Evolutionary conservation across 2,888 invertebrate species (phyloP), one percentile per base, ranked within the genome.

Genomic region (Camponotus fellah): DNA sequence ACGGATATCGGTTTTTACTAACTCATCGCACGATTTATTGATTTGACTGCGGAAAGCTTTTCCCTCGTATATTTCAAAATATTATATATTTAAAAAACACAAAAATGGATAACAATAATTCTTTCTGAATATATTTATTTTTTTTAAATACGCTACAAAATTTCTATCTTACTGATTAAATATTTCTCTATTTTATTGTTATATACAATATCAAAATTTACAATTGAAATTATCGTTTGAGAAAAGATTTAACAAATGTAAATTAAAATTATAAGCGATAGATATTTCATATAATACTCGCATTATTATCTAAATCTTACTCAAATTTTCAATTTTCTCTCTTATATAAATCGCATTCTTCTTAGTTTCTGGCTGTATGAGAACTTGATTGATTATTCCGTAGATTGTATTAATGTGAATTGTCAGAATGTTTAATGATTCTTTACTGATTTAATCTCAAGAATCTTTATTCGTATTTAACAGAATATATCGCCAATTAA

Each of bases 11-110:
- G 9, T 62, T 32, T 26, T 62, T 62, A 17, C 34, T 32, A 17
- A 32, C 49, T 49, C 34, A 65, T 46, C 32, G n/a, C 14, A 14
- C 34, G 75, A 75, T 65, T 75, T 75, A 62, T 75, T 49, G 66
- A 62, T 62, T 74, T 12, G 40, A 65, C 46, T 10, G 46, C 17
- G 21, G 65, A 74, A 49, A 60, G 17, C 37, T 40, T 32, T 56
- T 64, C 6, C 21, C 17, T n/a, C 6, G 1, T 37, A 8, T 4
- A 26, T 75, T 71, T 4, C 10, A 26, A 53, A 53, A 77, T 58
- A 77, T 77, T 40, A 12, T 26, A 71, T 26, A 17, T 32, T 14
- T 12, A 21, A 14, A 72, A 60, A 60, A 60, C 34, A 68, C n/a
- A n/a, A 71, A 71, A 43, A 14, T 4, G 32, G 34, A 72, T 26